Percentiles rank a stretch among this genome's conserved stretches.
phyloP scores from a whole-genome alignment of 2,888 invertebrate genomes.

The Leptinotarsa tumamoca region DNA sequence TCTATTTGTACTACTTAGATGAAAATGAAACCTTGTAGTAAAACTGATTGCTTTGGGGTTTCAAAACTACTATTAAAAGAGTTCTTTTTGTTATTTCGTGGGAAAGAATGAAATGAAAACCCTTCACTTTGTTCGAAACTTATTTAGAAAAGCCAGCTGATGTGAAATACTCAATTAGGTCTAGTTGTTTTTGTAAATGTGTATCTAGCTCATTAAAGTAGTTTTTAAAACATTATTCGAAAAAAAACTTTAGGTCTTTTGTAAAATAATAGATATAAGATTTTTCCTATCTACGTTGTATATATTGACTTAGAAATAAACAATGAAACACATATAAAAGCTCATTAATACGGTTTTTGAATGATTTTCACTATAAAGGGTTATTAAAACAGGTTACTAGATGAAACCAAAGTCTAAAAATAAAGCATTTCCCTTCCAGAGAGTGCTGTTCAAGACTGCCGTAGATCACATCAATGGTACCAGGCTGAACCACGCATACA shows the following conservation, averaged over 20 bases:
- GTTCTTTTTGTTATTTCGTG: constrained; percentile 5
- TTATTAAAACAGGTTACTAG: no score
- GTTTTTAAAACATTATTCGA: not conserved
- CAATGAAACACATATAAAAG: not conserved
- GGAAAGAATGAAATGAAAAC: not conserved
- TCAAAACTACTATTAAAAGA: not conserved
- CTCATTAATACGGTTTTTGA: no score
- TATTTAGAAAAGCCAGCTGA: constrained; percentile 14
- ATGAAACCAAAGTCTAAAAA: no score
- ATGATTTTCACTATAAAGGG: no score
- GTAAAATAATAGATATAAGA: constrained; percentile 7
- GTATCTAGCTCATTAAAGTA: not conserved
- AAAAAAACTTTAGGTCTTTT: not conserved
- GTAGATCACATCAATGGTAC: no score
- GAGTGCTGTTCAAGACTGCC: no score
- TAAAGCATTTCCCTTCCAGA: no score
- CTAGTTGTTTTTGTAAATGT: constrained; percentile 20
- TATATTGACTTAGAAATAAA: constrained; percentile 1
- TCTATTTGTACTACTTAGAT: not conserved
- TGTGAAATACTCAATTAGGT: constrained; percentile 22
- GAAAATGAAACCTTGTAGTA: constrained; percentile 3
- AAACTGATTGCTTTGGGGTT: constrained; percentile 1
- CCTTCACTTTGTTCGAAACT: not conserved
- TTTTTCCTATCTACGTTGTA: not conserved
- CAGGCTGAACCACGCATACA: no score